Conservation (phyloP, 2,888 invertebrate species). For the Cosmopolites sordidus region DNA sequence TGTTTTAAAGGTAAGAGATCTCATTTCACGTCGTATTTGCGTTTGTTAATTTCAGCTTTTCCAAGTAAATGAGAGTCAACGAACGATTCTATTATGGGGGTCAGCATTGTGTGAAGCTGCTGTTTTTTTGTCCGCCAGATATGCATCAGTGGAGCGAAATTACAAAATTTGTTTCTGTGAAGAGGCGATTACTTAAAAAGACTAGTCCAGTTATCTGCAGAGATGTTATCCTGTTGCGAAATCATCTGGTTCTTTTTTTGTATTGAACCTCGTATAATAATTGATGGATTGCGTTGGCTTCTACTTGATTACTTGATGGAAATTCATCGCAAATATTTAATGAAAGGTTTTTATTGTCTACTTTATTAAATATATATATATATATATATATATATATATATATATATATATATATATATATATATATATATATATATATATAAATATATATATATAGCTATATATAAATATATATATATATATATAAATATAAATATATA, state of each 20-base stretch:
- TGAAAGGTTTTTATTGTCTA: too few relatives aligned
- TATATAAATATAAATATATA: too few relatives aligned
- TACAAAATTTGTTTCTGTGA: conserved; percentile 4
- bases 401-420: too few relatives aligned
- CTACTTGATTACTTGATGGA: too few relatives aligned
- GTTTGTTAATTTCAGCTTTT: conserved; percentile 5
- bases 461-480: too few relatives aligned
- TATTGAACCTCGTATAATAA: neutral
- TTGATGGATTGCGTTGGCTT: too few relatives aligned
- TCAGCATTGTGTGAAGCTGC: conserved; percentile 7
- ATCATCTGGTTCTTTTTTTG: too few relatives aligned
- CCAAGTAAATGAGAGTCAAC: conserved; percentile 14
- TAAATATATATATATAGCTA: too few relatives aligned
- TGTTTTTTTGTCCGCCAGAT: conserved; percentile 4
- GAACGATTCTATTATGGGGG: conserved; percentile 12
- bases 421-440: too few relatives aligned
- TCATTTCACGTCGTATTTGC: conserved; percentile 9
- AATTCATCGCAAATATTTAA: too few relatives aligned
- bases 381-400: too few relatives aligned
- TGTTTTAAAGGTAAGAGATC: conserved; percentile 74
- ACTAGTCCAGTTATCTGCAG: conserved; percentile 4
- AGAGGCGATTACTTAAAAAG: conserved; percentile 6
- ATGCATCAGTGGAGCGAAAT: conserved; percentile 5
- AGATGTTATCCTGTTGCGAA: neutral
- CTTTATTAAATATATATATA: too few relatives aligned